Percentiles rank a stretch among this genome's conserved stretches.
These are phyloP conservation scores for Gallirallus australis DNA, from an alignment of 2,797 vertebrate species.

Conservation along the genomic window DNA sequence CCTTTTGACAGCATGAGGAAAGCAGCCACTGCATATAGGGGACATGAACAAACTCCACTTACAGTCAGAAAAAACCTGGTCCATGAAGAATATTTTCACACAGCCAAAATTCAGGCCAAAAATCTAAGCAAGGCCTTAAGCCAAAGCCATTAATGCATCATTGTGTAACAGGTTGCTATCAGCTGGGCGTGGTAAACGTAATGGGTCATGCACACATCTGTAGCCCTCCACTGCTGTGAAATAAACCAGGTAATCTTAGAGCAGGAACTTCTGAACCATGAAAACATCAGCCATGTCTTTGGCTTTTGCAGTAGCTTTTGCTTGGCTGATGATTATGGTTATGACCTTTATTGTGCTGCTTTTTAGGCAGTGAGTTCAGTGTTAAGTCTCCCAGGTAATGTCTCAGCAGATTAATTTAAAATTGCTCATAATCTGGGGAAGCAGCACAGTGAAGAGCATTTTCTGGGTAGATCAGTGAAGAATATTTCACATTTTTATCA, in stretches of 20 bases:
- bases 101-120: neutral
- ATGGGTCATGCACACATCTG: too few relatives aligned
- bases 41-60: neutral
- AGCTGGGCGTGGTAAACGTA: neutral
- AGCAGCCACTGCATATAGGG: neutral
- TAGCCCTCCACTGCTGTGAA: neutral
- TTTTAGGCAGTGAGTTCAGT: neutral
- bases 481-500: neutral
- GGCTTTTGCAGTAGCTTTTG: neutral
- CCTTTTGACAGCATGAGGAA: neutral
- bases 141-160: neutral
- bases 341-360: neutral
- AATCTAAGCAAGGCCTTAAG: neutral
- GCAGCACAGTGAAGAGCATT: neutral
- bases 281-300: neutral
- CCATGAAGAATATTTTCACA: neutral
- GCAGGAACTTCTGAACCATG: neutral
- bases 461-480: neutral
- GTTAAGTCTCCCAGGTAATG: neutral
- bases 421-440: neutral
- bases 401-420: neutral
- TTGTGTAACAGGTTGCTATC: neutral
- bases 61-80: neutral
- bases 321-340: neutral
- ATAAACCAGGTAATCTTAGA: neutral